Conservation (phyloP, 1,140 invertebrate species). For the Sweltsa coloradensis region DNA sequence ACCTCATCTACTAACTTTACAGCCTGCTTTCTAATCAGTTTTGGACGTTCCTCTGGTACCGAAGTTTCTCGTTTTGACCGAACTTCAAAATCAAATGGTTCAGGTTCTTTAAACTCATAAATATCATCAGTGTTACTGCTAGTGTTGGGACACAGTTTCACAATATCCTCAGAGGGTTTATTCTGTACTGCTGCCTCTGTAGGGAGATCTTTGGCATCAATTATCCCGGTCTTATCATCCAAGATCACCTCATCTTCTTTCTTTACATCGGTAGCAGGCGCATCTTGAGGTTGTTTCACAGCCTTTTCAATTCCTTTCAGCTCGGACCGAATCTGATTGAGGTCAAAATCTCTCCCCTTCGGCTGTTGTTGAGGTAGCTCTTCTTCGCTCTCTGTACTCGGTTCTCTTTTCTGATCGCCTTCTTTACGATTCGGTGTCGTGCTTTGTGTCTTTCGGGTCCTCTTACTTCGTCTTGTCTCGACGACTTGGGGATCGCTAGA, state of each 20-base stretch:
- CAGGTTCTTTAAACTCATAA: constrained; percentile 81
- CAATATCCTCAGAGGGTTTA: not conserved
- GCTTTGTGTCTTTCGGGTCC: not conserved
- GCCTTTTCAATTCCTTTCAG: constrained; percentile 62
- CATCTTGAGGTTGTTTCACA: constrained; percentile 29
- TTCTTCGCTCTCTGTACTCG: constrained; percentile 26
- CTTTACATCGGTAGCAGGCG: constrained; percentile 1
- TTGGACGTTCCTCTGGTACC: not conserved
- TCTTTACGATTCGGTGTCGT: constrained; percentile 5
- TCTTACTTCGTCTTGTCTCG: constrained; percentile 9
- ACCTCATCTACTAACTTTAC: constrained; percentile 22
- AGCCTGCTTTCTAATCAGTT: constrained; percentile 30
- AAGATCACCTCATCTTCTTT: constrained; percentile 5
- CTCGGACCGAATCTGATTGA: constrained; percentile 72
- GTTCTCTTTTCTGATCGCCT: constrained; percentile 19
- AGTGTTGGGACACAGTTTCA: too few relatives aligned
- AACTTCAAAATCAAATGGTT: constrained; percentile 70
- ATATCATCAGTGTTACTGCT: constrained; percentile 68
- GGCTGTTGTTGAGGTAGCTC: constrained; percentile 28
- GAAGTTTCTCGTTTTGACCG: constrained; percentile 27
- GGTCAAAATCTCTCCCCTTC: constrained; percentile 62
- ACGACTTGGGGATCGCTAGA: constrained; percentile 10
- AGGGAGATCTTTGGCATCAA: not conserved
- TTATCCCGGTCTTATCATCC: not conserved
- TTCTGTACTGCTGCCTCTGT: not conserved